phyloP scores from a whole-genome alignment of 2,888 invertebrate genomes.

The Hyppa rectilinea region DNA sequence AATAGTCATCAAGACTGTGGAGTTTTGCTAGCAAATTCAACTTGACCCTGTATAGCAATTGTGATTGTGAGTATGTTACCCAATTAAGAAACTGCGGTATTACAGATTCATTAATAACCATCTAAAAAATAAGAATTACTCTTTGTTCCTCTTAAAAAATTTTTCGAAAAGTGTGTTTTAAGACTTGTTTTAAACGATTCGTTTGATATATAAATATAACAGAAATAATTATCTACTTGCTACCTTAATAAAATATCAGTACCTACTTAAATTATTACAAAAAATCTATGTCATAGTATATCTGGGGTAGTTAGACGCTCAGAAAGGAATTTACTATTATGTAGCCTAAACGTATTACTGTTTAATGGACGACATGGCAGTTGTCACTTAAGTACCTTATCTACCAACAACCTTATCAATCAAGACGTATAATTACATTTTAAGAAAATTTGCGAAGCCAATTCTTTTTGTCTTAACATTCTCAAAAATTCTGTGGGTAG shows the following conservation, averaged over 20 bases:
- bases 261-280: background rate
- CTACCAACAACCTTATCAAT: too few relatives aligned
- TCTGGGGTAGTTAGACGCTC: constrained; percentile 17
- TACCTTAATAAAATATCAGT: constrained; percentile 3
- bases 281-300: constrained; percentile 16
- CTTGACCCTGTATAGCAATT: too few relatives aligned
- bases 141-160: constrained; percentile 47
- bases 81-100: too few relatives aligned
- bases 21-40: too few relatives aligned
- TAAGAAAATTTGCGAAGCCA: too few relatives aligned
- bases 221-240: constrained; percentile 2
- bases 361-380: too few relatives aligned
- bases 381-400: too few relatives aligned
- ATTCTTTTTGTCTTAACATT: constrained; percentile 10
- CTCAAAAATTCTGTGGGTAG: background rate
- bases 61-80: too few relatives aligned
- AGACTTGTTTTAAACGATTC: constrained; percentile 12
- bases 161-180: constrained; percentile 45
- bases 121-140: constrained; percentile 7
- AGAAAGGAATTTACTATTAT: background rate
- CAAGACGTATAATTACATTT: background rate
- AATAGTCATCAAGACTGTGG: too few relatives aligned
- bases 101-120: too few relatives aligned
- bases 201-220: constrained; percentile 6
- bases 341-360: too few relatives aligned